A percentile compares a stretch with the other conserved stretches of the same genome.
Conservation (phyloP, 35 echinoderm and acorn worm genomes). For the Acanthaster planci region DNA sequence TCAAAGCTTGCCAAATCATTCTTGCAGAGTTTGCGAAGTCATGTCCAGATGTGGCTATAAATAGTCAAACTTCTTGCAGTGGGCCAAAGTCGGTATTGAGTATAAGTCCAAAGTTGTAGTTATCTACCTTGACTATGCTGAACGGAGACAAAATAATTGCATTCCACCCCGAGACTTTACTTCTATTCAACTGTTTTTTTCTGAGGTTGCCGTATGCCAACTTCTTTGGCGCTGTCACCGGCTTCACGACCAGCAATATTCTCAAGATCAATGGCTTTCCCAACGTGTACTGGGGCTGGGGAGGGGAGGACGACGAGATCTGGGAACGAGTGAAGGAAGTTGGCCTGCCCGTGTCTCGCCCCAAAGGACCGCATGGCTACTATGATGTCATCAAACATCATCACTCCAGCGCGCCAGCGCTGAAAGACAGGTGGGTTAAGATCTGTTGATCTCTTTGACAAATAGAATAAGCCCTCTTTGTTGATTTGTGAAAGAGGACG, state of each 20-base stretch:
- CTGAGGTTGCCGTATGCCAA: constrained; percentile 67
- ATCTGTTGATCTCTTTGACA: background rate
- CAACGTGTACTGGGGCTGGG: constrained; percentile 98
- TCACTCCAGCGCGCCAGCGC: constrained; percentile 69
- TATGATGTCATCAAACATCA: constrained; percentile 88
- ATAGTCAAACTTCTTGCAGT: no score
- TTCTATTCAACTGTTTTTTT: no score
- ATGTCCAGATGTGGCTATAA: no score
- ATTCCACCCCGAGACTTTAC: no score
- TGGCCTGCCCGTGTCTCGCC: constrained; percentile 53
- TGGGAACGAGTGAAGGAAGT: constrained; percentile 69
- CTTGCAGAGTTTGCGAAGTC: no score
- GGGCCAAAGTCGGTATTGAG: no score
- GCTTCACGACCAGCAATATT: constrained; percentile 71
- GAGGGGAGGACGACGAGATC: constrained; percentile 93
- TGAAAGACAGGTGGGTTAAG: constrained; percentile 65
- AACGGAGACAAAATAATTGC: no score
- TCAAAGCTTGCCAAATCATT: no score
- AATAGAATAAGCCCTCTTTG: background rate
- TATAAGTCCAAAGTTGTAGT: no score
- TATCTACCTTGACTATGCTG: no score
- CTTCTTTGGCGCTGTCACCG: constrained; percentile 90
- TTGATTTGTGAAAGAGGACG: background rate
- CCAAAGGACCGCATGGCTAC: constrained; percentile 55
- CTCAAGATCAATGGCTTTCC: constrained; percentile 83